phyloP scores from a whole-genome alignment of 2,113 vertebrate genomes.

The Urocolius indicus region DNA sequence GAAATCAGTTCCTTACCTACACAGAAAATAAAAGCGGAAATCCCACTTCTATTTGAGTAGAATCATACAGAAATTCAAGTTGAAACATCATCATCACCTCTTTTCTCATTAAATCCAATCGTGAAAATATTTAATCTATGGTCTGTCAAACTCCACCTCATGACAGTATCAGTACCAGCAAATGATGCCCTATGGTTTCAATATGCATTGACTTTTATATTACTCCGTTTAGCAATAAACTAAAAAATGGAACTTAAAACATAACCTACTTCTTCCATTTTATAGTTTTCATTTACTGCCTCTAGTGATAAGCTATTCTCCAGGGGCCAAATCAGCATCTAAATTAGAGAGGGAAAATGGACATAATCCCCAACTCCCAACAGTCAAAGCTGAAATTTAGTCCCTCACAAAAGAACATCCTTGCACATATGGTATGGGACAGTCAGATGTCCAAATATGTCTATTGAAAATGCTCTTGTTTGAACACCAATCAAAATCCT shows the following conservation, averaged over 20 bases:
- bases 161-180: conserved; percentile 14
- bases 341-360: background rate
- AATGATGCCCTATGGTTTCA: conserved; percentile 37
- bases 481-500: background rate
- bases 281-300: background rate
- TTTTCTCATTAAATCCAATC: background rate
- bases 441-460: background rate
- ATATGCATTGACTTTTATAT: background rate
- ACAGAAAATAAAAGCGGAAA: background rate
- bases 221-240: conserved; percentile 15
- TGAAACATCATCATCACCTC: background rate
- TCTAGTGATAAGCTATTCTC: conserved; percentile 11
- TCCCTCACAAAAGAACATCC: conserved; percentile 28
- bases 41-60: background rate
- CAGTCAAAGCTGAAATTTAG: conserved; percentile 3
- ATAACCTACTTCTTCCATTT: conserved; percentile 25
- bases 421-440: background rate
- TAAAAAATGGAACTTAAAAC: conserved; percentile 13
- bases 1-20: background rate
- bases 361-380: background rate
- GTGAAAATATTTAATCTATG: conserved; percentile 32
- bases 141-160: conserved; percentile 15
- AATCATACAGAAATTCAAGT: background rate
- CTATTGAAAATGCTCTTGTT: background rate
- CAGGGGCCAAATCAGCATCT: background rate